Conservation (phyloP, 35 echinoderm and acorn worm genomes). For the Holothuria glaberrima region DNA sequence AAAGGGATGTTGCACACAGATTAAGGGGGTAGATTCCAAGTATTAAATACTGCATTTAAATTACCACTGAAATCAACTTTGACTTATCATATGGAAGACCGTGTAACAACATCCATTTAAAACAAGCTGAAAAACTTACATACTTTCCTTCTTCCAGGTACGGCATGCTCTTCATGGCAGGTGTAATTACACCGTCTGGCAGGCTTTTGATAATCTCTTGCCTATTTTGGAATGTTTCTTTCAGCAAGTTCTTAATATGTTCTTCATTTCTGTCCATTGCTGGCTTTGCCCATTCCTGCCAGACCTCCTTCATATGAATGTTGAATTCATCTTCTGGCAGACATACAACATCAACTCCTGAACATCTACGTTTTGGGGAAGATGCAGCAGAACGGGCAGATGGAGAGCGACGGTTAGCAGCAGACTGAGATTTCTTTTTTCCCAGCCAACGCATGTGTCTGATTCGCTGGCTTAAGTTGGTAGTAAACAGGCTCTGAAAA, state of each 20-base stretch:
- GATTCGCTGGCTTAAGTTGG: background rate
- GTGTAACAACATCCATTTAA: background rate
- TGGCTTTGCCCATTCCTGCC: background rate
- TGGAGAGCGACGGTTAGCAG: background rate
- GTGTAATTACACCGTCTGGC: background rate
- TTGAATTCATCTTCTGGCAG: background rate
- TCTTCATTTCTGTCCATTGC: background rate
- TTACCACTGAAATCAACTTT: background rate
- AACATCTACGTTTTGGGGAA: background rate
- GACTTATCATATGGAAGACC: background rate
- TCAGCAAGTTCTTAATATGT: background rate
- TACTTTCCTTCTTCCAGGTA: background rate
- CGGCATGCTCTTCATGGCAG: background rate
- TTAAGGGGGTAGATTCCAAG: background rate
- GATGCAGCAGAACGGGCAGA: background rate
- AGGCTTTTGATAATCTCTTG: background rate
- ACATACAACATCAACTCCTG: background rate
- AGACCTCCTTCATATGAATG: background rate
- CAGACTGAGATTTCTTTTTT: background rate
- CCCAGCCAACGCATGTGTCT: background rate
- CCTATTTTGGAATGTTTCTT: background rate
- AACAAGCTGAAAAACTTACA: background rate
- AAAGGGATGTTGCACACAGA: background rate
- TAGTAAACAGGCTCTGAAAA: conserved; percentile 9
- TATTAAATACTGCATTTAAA: background rate